A percentile compares a stretch with the other conserved stretches of the same genome.
Conservation (phyloP, 2,797 vertebrate species). For the Pseudochromis fuscus region DNA sequence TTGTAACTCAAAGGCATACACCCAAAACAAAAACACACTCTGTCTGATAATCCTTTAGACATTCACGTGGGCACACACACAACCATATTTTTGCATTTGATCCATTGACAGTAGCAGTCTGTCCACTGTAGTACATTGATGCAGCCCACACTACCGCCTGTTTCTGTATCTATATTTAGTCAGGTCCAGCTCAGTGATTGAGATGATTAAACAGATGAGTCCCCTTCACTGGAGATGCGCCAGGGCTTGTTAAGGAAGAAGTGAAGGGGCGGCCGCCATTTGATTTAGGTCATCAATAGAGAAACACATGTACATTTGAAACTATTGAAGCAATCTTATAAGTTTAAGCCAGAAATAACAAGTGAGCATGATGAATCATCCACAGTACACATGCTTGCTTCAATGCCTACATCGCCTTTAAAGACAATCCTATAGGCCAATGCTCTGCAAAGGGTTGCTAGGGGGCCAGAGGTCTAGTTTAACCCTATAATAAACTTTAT, state of each 20-base stretch:
- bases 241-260: slow-evolving; percentile 67
- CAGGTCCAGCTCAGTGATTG: slow-evolving; percentile 73
- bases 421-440: slow-evolving; percentile 40
- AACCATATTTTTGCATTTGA: slow-evolving; percentile 51
- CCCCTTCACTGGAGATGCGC: slow-evolving; percentile 65
- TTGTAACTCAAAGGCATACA: slow-evolving; percentile 52
- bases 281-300: slow-evolving; percentile 56
- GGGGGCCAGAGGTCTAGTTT: slow-evolving; percentile 37
- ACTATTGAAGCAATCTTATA: slow-evolving; percentile 30
- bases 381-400: slow-evolving; percentile 46
- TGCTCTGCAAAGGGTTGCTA: slow-evolving; percentile 10
- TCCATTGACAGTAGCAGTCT: slow-evolving; percentile 62
- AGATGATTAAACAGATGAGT: slow-evolving; percentile 83
- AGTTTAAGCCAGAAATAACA: slow-evolving; percentile 44
- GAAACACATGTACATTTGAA: slow-evolving; percentile 52
- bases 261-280: slow-evolving; percentile 50
- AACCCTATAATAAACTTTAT: slow-evolving; percentile 63
- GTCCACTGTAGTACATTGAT: slow-evolving; percentile 48
- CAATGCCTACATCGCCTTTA: slow-evolving; percentile 18
- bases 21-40: slow-evolving; percentile 63
- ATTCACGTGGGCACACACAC: slow-evolving; percentile 29
- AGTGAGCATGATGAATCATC: slow-evolving; percentile 42
- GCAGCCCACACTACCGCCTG: slow-evolving; percentile 60
- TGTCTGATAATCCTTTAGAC: slow-evolving; percentile 43
- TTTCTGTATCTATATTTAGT: slow-evolving; percentile 76